phyloP scores from a whole-genome alignment of 2,797 vertebrate species.

The Pangasius larnaudii region DNA sequence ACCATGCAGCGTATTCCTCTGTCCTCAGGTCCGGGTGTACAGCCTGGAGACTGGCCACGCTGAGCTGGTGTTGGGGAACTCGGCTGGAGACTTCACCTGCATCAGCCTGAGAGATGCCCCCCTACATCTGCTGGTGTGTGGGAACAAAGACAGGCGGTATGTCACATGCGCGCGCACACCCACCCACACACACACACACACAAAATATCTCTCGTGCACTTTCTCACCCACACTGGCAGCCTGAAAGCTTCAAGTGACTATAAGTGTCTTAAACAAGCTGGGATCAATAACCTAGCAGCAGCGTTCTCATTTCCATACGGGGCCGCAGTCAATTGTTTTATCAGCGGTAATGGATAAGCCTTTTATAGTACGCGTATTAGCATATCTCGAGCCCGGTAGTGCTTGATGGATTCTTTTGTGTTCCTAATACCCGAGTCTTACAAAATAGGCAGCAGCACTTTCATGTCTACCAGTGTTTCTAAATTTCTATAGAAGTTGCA shows the following conservation, averaged over 20 bases:
- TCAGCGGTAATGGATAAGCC: not conserved
- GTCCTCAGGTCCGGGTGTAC: slow-evolving; percentile 87
- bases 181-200: slow-evolving; percentile 37
- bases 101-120: slow-evolving; percentile 85
- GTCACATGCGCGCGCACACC: slow-evolving; percentile 23
- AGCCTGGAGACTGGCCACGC: slow-evolving; percentile 85
- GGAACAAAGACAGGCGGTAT: slow-evolving; percentile 94
- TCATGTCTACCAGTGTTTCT: no score
- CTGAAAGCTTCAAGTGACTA: slow-evolving; percentile 25
- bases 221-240: slow-evolving; percentile 28
- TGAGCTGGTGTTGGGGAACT: slow-evolving; percentile 81
- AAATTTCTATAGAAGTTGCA: not conserved
- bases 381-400: not conserved
- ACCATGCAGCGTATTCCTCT: not conserved
- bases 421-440: not conserved
- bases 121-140: slow-evolving; percentile 87
- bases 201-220: not conserved
- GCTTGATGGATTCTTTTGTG: not conserved
- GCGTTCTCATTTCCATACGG: slow-evolving; percentile 42
- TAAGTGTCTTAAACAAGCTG: slow-evolving; percentile 20
- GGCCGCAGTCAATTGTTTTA: slow-evolving; percentile 22
- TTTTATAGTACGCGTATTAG: not conserved
- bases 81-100: slow-evolving; percentile 89
- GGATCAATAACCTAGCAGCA: slow-evolving; percentile 36
- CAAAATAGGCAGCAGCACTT: not conserved